A percentile compares a stretch with the other conserved stretches of the same genome.
phyloP scores from a whole-genome alignment of 2,113 vertebrate species.

The Orycteropus afer region DNA sequence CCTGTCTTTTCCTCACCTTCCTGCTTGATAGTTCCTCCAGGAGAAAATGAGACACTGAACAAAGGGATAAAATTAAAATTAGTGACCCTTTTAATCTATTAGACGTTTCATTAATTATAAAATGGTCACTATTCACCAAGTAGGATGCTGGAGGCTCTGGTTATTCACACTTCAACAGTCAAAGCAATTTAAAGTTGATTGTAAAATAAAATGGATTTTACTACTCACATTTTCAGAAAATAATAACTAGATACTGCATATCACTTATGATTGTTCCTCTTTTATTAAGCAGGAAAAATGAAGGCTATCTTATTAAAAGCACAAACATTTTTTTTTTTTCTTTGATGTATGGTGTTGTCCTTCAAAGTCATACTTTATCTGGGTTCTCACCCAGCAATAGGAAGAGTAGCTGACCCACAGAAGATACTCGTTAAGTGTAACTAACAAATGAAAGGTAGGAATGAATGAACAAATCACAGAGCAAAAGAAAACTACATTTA shows the following conservation, averaged over 20 bases:
- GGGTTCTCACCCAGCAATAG: neutral
- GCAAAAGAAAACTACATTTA: neutral
- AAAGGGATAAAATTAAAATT: constrained; percentile 33
- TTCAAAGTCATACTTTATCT: neutral
- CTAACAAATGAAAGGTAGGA: neutral
- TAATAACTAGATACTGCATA: neutral
- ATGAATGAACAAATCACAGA: neutral
- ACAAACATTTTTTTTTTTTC: neutral
- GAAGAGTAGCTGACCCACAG: neutral
- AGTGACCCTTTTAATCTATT: constrained; percentile 13
- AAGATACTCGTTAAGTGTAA: neutral
- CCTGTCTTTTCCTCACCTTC: constrained; percentile 11
- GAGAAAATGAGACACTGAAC: constrained; percentile 17
- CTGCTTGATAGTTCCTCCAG: neutral
- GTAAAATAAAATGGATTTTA: constrained; percentile 44
- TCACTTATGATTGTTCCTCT: neutral
- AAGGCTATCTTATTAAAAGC: neutral
- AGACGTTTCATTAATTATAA: constrained; percentile 34
- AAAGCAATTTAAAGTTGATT: constrained; percentile 44
- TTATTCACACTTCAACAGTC: constrained; percentile 32
- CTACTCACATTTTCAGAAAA: constrained; percentile 16
- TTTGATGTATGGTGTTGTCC: neutral
- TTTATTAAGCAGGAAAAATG: constrained; percentile 32
- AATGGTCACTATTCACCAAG: neutral
- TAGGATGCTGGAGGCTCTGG: neutral